These are phyloP conservation scores for Mustela lutreola DNA, from an alignment of 2,113 vertebrate species.

Conservation along the genomic window DNA sequence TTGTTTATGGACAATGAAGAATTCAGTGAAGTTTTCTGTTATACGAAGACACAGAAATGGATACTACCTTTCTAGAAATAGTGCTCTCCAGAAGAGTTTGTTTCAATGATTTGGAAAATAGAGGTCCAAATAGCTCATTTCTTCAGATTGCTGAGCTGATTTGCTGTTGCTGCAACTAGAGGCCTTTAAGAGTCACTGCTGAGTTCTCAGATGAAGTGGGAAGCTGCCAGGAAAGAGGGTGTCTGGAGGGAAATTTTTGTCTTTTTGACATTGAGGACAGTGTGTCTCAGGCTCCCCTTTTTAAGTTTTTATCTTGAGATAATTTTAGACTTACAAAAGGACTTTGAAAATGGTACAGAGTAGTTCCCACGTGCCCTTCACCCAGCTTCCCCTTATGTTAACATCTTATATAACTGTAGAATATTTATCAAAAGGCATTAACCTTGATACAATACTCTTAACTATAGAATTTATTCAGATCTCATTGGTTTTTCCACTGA, in stretches of 20 bases:
- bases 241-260: neutral
- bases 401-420: slow-evolving; percentile 1
- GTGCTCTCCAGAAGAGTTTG: slow-evolving; percentile 16
- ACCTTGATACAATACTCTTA: slow-evolving; percentile 6
- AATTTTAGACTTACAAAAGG: slow-evolving; percentile 34
- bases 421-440: neutral
- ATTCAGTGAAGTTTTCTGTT: slow-evolving; percentile 35
- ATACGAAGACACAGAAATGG: slow-evolving; percentile 22
- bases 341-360: neutral
- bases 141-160: slow-evolving; percentile 34
- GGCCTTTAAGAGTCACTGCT: slow-evolving; percentile 64
- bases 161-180: slow-evolving; percentile 27
- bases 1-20: neutral
- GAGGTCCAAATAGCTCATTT: slow-evolving; percentile 32
- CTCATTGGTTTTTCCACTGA: neutral
- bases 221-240: slow-evolving; percentile 5
- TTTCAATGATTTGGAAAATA: slow-evolving; percentile 65
- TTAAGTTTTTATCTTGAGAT: slow-evolving; percentile 56
- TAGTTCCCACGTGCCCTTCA: neutral
- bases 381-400: neutral
- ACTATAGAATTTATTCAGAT: slow-evolving; percentile 17
- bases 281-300: slow-evolving; percentile 11
- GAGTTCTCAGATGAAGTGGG: slow-evolving; percentile 47
- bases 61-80: slow-evolving; percentile 52
- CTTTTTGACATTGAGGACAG: slow-evolving; percentile 38